Percentiles rank a stretch among this genome's conserved stretches.
phyloP scores from a whole-genome alignment of 2,113 vertebrate genomes.

The Mesocricetus auratus region DNA sequence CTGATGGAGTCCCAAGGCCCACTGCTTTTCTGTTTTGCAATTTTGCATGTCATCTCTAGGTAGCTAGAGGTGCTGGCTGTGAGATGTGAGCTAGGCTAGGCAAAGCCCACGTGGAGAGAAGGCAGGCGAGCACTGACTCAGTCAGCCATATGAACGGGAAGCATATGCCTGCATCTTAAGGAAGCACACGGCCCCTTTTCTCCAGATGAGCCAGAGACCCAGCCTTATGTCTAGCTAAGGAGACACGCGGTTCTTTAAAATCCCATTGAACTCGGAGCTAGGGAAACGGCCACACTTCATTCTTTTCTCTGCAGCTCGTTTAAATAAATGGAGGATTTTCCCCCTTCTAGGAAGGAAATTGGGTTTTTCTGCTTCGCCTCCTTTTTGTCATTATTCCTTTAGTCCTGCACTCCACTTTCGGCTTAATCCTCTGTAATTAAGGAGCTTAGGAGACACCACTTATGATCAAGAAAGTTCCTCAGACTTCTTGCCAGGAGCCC shows the following conservation, averaged over 20 bases:
- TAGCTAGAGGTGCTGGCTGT: conserved; percentile 33
- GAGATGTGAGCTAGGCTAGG: conserved; percentile 30
- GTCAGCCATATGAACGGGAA: conserved; percentile 46
- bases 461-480: conserved; percentile 68
- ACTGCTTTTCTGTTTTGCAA: conserved; percentile 67
- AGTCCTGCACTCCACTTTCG: conserved; percentile 63
- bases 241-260: conserved; percentile 72
- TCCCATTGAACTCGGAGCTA: conserved; percentile 57
- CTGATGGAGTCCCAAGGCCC: background rate
- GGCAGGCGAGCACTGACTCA: background rate
- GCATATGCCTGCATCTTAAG: conserved; percentile 51
- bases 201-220: background rate
- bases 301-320: conserved; percentile 72
- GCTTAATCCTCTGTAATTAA: conserved; percentile 83
- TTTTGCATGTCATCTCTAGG: conserved; percentile 61
- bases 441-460: conserved; percentile 79
- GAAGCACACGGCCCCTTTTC: conserved; percentile 47
- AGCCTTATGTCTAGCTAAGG: background rate
- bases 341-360: conserved; percentile 74
- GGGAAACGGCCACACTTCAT: conserved; percentile 45
- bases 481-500: conserved; percentile 73
- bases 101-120: background rate
- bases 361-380: conserved; percentile 83
- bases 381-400: conserved; percentile 75
- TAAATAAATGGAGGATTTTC: conserved; percentile 77